phyloP scores from a whole-genome alignment of 2,888 invertebrate species.

The Timandra comae region DNA sequence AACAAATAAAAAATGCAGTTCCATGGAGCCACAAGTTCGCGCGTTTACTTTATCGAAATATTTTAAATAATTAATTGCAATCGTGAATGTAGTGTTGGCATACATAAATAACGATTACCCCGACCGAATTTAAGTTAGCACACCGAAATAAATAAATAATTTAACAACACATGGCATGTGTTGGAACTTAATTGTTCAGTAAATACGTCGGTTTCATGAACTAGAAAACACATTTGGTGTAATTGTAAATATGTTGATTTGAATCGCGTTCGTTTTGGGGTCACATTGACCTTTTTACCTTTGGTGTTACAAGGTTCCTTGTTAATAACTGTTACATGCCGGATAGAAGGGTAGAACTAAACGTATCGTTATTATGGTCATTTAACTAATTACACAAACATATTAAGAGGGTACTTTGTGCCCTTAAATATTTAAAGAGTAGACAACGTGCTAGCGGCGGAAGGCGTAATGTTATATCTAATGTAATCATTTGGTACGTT shows the following conservation, averaged over 20 bases:
- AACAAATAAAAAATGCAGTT: conserved; percentile 41
- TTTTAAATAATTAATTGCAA: conserved; percentile 8
- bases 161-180: not conserved
- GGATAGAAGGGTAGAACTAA: not conserved
- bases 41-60: conserved; percentile 23
- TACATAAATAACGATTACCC: conserved; percentile 18
- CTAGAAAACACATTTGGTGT: not conserved
- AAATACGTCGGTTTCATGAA: not conserved
- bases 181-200: not conserved
- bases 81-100: conserved; percentile 4
- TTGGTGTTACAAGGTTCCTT: not conserved
- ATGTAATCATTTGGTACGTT: too few relatives aligned
- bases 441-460: too few relatives aligned
- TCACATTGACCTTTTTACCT: not conserved
- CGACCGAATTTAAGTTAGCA: not conserved
- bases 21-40: too few relatives aligned
- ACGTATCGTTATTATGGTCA: conserved; percentile 1
- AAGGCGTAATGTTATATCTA: too few relatives aligned
- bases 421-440: not conserved
- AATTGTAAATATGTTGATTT: not conserved
- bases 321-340: not conserved
- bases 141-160: not conserved
- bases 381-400: conserved; percentile 1
- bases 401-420: not conserved
- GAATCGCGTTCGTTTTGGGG: not conserved